phyloP scores from a whole-genome alignment of 2,113 vertebrate genomes.

The Gulo gulo region DNA sequence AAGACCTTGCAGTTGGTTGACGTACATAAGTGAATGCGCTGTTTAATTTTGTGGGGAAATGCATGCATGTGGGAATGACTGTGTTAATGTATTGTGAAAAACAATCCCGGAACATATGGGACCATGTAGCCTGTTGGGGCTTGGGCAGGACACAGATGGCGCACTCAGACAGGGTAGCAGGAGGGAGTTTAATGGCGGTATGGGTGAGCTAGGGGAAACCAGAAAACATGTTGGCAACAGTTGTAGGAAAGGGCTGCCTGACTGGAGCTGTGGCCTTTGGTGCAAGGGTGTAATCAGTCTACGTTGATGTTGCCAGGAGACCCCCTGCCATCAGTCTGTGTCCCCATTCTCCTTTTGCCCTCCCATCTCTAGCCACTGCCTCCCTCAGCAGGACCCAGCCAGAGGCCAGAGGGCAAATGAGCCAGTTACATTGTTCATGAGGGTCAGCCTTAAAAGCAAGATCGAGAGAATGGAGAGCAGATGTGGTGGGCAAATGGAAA shows the following conservation, averaged over 20 bases:
- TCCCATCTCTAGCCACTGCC: neutral
- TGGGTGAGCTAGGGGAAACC: neutral
- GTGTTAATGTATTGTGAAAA: neutral
- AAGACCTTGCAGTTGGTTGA: neutral
- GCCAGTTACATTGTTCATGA: neutral
- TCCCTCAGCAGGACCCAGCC: neutral
- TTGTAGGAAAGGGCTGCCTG: neutral
- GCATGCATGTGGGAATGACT: neutral
- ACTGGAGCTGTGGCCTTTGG: neutral
- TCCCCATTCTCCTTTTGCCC: neutral
- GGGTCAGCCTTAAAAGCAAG: neutral
- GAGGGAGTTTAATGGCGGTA: neutral
- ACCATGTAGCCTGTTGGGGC: neutral
- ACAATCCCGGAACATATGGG: neutral
- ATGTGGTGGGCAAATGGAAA: neutral
- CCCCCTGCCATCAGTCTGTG: neutral
- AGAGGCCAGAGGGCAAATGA: neutral
- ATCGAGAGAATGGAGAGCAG: neutral
- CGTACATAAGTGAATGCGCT: neutral
- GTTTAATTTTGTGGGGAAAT: neutral
- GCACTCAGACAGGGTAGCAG: neutral
- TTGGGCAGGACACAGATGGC: neutral
- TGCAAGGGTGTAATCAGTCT: neutral
- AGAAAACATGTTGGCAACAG: neutral
- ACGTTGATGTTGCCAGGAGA: neutral